These are phyloP conservation scores for Tenrec ecaudatus DNA, from an alignment of 2,113 vertebrate genomes.

Conservation along the genomic window DNA sequence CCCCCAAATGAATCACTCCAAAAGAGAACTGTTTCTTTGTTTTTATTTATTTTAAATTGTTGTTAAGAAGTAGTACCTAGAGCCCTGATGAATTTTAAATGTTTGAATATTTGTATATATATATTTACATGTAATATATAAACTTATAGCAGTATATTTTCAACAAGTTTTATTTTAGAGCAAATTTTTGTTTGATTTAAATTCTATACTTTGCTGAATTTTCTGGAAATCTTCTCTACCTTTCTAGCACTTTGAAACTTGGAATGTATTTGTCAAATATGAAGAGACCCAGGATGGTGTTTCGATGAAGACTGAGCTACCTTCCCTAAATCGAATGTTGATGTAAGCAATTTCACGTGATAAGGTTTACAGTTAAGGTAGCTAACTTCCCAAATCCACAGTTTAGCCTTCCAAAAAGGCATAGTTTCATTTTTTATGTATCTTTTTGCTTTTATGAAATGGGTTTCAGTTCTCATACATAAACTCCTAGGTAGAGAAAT, in stretches of 20 bases:
- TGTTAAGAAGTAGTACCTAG: neutral
- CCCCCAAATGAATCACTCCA: neutral
- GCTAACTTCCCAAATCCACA: neutral
- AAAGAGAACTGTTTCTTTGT: neutral
- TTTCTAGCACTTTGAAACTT: constrained; percentile 3
- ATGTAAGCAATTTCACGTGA: constrained; percentile 4
- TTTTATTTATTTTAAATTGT: constrained; percentile 36
- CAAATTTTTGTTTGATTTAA: neutral
- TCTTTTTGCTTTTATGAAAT: constrained; percentile 66
- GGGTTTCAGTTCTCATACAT: constrained; percentile 64
- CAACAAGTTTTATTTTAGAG: neutral
- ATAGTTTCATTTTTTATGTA: constrained; percentile 60
- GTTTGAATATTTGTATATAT: neutral
- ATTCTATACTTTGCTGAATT: neutral
- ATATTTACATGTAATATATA: neutral
- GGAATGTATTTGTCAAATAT: neutral
- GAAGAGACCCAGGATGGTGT: neutral
- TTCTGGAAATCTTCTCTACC: neutral
- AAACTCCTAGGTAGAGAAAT: constrained; percentile 69
- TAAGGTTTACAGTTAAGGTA: neutral
- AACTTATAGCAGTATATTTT: neutral
- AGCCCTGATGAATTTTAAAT: neutral
- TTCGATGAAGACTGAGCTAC: neutral
- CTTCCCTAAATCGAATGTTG: neutral
- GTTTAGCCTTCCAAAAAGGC: constrained; percentile 64